Percentiles rank a stretch among this genome's conserved stretches.
Evolutionary conservation across 2,888 invertebrate genomes (phyloP).

Genomic region (Dasypogon diadema): DNA sequence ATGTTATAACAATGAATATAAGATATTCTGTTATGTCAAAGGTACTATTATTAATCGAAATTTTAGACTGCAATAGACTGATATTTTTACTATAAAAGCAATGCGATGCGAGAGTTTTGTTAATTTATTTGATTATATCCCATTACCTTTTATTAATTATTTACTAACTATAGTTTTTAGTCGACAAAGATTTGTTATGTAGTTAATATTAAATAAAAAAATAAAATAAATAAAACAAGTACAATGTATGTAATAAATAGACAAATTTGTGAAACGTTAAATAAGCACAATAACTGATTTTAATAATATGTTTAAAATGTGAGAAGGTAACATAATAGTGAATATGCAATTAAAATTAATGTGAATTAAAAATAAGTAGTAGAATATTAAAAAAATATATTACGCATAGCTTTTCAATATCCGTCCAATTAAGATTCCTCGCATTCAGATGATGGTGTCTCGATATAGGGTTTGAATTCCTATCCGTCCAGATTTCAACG

Average conservation of each 20-base stretch:
- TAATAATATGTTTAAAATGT: constrained; percentile 27
- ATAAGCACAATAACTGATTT: constrained; percentile 44
- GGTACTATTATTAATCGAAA: constrained; percentile 28
- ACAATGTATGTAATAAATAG: constrained; percentile 44
- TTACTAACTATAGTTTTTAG: constrained; percentile 42
- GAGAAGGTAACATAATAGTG: constrained; percentile 21
- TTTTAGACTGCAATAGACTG: constrained; percentile 18
- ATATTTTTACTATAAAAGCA: constrained; percentile 35
- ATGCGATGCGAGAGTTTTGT: constrained; percentile 49
- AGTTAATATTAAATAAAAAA: constrained; percentile 18
- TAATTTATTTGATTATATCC: constrained; percentile 34
- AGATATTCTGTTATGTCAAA: background rate
- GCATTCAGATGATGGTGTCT: constrained; percentile 1
- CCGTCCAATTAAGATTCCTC: constrained; percentile 15
- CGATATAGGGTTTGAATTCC: background rate
- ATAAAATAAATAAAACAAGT: no score
- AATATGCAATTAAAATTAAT: constrained; percentile 17
- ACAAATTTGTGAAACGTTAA: constrained; percentile 43
- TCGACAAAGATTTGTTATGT: constrained; percentile 38
- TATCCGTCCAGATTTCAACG: constrained; percentile 4
- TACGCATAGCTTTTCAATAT: constrained; percentile 32
- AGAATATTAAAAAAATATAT: constrained; percentile 34
- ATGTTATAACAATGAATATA: constrained; percentile 30
- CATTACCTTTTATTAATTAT: constrained; percentile 32
- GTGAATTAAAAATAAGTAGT: constrained; percentile 41